These are phyloP conservation scores for Manis javanica DNA, from an alignment of 2,797 vertebrate genomes.

Conservation along the genomic window DNA sequence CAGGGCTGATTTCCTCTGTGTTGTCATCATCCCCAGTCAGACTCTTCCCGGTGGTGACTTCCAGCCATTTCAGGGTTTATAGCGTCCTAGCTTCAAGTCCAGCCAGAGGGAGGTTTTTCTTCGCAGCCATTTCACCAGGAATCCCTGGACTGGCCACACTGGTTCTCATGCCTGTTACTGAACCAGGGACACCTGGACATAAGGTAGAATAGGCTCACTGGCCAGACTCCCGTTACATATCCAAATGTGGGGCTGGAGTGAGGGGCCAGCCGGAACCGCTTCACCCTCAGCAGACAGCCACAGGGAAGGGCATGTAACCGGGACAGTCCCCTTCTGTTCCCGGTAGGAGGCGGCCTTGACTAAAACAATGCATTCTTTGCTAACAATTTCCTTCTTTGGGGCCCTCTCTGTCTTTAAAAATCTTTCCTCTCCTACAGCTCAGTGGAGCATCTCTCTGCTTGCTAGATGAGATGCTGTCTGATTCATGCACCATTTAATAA, in stretches of 20 bases:
- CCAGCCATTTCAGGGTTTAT: fast-evolving
- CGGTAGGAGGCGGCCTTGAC: too few relatives aligned
- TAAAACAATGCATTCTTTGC: too few relatives aligned
- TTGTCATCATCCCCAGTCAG: too few relatives aligned
- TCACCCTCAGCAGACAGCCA: neutral
- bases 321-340: neutral
- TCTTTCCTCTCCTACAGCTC: too few relatives aligned
- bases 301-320: fast-evolving
- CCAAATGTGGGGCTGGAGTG: neutral
- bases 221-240: neutral
- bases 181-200: too few relatives aligned
- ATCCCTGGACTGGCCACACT: neutral
- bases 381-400: too few relatives aligned
- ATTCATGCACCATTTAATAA: too few relatives aligned
- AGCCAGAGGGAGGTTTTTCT: neutral
- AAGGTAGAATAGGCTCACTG: fast-evolving
- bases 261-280: neutral
- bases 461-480: too few relatives aligned
- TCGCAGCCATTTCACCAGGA: neutral
- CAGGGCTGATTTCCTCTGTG: fast-evolving
- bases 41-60: neutral
- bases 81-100: neutral
- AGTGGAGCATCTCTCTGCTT: too few relatives aligned
- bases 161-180: neutral
- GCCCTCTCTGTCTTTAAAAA: too few relatives aligned